Percentiles rank a stretch among this genome's conserved stretches.
phyloP scores from a whole-genome alignment of 2,888 invertebrate species.

The Ypsolopha scabrella region DNA sequence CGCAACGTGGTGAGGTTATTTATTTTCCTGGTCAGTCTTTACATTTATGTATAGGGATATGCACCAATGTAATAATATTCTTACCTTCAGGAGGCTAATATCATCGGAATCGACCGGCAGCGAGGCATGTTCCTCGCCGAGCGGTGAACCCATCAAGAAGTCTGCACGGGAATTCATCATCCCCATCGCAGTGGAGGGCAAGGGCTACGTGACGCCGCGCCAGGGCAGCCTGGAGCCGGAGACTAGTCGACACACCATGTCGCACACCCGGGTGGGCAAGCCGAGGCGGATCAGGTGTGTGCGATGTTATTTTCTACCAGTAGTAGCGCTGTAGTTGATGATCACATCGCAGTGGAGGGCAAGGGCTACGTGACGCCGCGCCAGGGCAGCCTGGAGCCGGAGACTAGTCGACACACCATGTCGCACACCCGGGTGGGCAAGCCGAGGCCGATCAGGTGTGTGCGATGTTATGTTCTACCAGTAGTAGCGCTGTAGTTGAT shows the following conservation, averaged over 20 bases:
- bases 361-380: conserved; percentile 86
- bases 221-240: conserved; percentile 83
- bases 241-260: conserved; percentile 50
- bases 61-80: too few relatives aligned
- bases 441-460: conserved; percentile 76
- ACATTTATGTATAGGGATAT: too few relatives aligned
- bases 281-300: conserved; percentile 76
- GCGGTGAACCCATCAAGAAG: conserved; percentile 80
- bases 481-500: too few relatives aligned
- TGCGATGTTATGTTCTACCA: conserved; percentile 3
- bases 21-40: too few relatives aligned
- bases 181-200: conserved; percentile 93
- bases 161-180: conserved; percentile 92
- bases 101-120: conserved; percentile 76
- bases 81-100: conserved; percentile 50
- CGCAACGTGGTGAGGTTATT: too few relatives aligned
- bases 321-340: too few relatives aligned
- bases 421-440: conserved; percentile 54
- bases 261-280: conserved; percentile 52
- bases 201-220: conserved; percentile 83
- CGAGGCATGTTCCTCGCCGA: conserved; percentile 50
- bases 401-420: conserved; percentile 58
- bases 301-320: too few relatives aligned
- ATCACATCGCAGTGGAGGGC: conserved; percentile 92
- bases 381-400: conserved; percentile 81